Evolutionary conservation across 2,888 invertebrate species (phyloP), one percentile per base, ranked within the genome.

Genomic region (Ochlodes sylvanus): DNA sequence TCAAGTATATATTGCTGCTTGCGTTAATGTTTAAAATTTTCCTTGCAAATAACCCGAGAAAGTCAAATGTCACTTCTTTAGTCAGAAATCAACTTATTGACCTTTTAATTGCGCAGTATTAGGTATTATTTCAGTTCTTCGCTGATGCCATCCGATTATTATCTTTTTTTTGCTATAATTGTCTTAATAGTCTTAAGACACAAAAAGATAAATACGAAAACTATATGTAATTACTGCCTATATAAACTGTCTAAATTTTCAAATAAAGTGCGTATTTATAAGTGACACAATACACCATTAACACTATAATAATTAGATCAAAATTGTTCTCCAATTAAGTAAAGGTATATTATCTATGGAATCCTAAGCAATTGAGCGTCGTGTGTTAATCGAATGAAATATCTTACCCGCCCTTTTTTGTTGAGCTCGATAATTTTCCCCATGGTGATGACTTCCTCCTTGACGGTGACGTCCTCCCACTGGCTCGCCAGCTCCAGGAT

Each of bases 391-490:
- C 3, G 12, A 38, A 38, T 38, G 6, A 47, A 47, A 38, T 41
- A 41, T 17, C 96, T 94, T 94, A 99, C 99, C 91, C 98, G 95
- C 76, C 97, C 97, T 86, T 98, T 95, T 66, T 95, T 94, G 69
- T 96, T 93, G 64, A 98, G 95, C 72, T 95, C 92, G 55, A 95
- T 88, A 19, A 99, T 82, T 82, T 97, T 96, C 12, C 93, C 90
- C 99, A 99, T 99, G 12, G 97, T 98, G 71, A 99, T 94, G 60
- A 90, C 89, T 74, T 96, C 94, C 86, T 99, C 98, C 47, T 94
- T 94, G 7, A 99, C 97, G 82, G 96, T 95, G 77, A 98, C 95
- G 82, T 98, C 97, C 77, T 96, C 96, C 98, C 98, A 98, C 83
- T 97, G 95, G 68, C 94, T 93, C 0, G 96, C 94, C 75, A 99